Evolutionary conservation across 2,888 invertebrate species (phyloP).

Genomic region (Kuschelorhynchus macadamiae): DNA sequence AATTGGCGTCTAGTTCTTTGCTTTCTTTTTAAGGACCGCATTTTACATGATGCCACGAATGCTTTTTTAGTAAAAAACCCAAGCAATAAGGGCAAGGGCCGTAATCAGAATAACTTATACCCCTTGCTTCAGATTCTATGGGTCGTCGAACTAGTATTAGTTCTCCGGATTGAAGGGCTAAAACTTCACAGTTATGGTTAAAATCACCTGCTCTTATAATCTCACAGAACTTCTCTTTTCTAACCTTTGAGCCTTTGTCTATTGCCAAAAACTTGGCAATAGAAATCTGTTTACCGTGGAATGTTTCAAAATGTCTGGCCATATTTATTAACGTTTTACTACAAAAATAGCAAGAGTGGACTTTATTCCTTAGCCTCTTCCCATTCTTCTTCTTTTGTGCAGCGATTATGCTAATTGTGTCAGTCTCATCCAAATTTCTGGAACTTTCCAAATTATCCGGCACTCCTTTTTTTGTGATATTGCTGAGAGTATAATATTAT

Average conservation of each 20-base stretch:
- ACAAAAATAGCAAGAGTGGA: slow-evolving; percentile 7
- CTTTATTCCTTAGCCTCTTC: slow-evolving; percentile 8
- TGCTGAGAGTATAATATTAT: too few species aligned
- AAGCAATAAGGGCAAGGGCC: slow-evolving; percentile 44
- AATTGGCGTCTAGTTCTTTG: neutral
- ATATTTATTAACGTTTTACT: slow-evolving; percentile 1
- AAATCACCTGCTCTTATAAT: slow-evolving; percentile 32
- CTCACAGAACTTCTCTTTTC: slow-evolving; percentile 19
- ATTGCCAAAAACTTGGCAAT: slow-evolving; percentile 27
- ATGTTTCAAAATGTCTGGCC: slow-evolving; percentile 32
- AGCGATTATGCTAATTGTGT: too few species aligned
- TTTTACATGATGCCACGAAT: slow-evolving; percentile 46
- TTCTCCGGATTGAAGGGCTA: slow-evolving; percentile 28
- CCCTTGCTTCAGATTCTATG: slow-evolving; percentile 24
- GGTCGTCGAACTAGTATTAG: slow-evolving; percentile 37
- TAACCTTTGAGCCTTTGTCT: slow-evolving; percentile 27
- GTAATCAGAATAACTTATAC: slow-evolving; percentile 32
- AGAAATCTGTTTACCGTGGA: slow-evolving; percentile 26
- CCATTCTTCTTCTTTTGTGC: too few species aligned
- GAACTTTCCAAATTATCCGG: too few species aligned
- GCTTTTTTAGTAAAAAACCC: slow-evolving; percentile 42
- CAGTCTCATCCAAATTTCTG: too few species aligned
- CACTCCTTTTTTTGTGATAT: too few species aligned
- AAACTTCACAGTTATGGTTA: slow-evolving; percentile 42
- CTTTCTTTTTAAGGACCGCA: slow-evolving; percentile 14